These are phyloP conservation scores for Netelia melanura DNA, from an alignment of 2,888 invertebrate genomes.

Conservation along the genomic window DNA sequence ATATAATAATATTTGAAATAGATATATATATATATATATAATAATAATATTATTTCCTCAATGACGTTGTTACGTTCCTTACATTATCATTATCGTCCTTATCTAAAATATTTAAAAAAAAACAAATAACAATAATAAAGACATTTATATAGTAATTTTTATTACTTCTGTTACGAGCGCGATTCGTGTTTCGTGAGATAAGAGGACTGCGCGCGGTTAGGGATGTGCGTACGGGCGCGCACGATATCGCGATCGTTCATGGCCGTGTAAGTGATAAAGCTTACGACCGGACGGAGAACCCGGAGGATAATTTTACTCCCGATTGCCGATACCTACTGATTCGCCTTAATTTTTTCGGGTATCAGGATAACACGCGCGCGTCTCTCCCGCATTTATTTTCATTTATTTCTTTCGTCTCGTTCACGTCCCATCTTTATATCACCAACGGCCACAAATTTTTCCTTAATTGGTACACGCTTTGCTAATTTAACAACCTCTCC, in stretches of 20 bases:
- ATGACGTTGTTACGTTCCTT: too few relatives aligned
- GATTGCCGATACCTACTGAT: conserved; percentile 42
- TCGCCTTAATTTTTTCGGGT: conserved; percentile 14
- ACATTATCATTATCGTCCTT: too few relatives aligned
- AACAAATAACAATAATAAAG: not conserved
- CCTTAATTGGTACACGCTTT: not conserved
- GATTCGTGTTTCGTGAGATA: conserved; percentile 41
- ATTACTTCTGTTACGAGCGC: conserved; percentile 16
- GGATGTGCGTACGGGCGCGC: conserved; percentile 9
- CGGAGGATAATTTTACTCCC: conserved; percentile 32
- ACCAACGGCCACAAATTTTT: not conserved
- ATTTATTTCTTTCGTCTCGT: conserved; percentile 2
- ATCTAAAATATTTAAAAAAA: not conserved
- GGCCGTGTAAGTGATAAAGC: conserved; percentile 37
- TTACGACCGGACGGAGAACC: conserved; percentile 12
- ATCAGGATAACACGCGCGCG: conserved; percentile 3
- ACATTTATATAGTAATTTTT: not conserved
- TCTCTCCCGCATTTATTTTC: conserved; percentile 12
- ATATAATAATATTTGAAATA: too few relatives aligned
- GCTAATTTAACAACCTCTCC: not conserved
- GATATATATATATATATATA: too few relatives aligned
- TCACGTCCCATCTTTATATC: not conserved
- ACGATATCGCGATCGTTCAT: conserved; percentile 24
- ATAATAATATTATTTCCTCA: too few relatives aligned
- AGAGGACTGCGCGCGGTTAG: conserved; percentile 4